Percentiles rank a stretch among this genome's conserved stretches.
Conservation (phyloP, 2,113 vertebrate species). For the Semnopithecus entellus region DNA sequence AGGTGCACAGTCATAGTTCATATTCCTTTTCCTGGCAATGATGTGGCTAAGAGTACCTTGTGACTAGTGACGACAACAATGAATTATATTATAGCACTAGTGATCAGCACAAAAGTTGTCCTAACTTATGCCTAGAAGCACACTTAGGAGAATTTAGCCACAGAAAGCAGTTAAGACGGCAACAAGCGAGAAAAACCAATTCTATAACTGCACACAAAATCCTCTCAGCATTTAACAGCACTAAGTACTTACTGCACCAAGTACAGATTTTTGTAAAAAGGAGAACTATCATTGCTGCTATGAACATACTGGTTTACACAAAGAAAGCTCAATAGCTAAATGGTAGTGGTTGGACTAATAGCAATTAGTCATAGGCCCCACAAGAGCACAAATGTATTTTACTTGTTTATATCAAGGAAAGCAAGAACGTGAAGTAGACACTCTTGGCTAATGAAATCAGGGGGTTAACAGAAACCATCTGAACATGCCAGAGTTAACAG, state of each 20-base stretch:
- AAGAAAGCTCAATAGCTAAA: background rate
- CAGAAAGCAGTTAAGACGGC: background rate
- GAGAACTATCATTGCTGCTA: background rate
- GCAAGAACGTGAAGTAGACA: background rate
- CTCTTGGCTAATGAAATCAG: conserved; percentile 6
- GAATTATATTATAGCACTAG: background rate
- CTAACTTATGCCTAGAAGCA: background rate
- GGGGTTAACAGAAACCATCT: conserved; percentile 1
- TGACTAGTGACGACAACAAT: background rate
- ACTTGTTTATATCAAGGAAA: conserved; percentile 8
- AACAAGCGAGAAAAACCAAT: background rate
- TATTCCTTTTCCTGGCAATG: background rate
- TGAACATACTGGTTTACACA: background rate
- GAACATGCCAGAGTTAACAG: background rate
- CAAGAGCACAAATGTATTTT: background rate
- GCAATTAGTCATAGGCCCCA: background rate
- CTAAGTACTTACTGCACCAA: background rate
- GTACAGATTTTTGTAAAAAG: background rate
- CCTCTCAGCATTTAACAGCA: background rate
- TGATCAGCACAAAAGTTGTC: background rate
- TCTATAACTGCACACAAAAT: background rate
- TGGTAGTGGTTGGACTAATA: background rate
- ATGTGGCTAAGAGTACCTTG: background rate
- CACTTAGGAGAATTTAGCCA: background rate
- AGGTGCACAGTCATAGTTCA: background rate